Base-by-base conservation (phyloP, 2,797 vertebrate genomes). In the Acanthurus tractus region DNA sequence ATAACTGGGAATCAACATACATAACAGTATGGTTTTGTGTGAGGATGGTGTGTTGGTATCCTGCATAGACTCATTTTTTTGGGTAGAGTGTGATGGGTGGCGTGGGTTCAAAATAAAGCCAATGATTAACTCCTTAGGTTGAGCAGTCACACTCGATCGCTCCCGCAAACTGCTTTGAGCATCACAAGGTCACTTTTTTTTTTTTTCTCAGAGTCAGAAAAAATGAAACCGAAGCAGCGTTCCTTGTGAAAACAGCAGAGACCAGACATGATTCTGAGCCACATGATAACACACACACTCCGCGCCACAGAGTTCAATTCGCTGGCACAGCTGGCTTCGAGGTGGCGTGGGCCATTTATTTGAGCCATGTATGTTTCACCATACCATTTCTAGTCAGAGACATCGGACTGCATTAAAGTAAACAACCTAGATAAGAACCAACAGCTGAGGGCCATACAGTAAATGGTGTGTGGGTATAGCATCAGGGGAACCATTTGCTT, bases 71-170 rank as follows among this genome's bases (percentile, higher is more conserved):
- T 11, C 11, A n/a, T n/a, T n/a, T 69, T 73, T 17, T 25, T 59
- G 54, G 66, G 55, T 13, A 6, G 23, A 23, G 29, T 18, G 15
- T 14, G 14, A 14, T 2, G 46, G n/a, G 65, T 29, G 25, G 55
- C 15, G 34, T 25, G 8, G 75, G 75, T 79, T 70, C 40, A 76
- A 82, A 81, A 77, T n/a, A 72, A 12, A 58, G 45, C 54, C 48
- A 12, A 34, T 78, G 72, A 86, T 83, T 81, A 79, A 82, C 54
- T 87, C 58, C 69, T 74, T 64, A 45, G 82, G 50, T 29, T 34
- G 22, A 73, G 57, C 61, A 20, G 81, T 90, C 84, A 64, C 76
- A 73, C 74, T 78, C 52, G 48, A 74, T 62, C 2, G n/a, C 70
- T 56, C 58, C 48, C 53, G 34, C 53, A 76, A 82, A 83, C 62